Base-by-base conservation (phyloP, 2,888 invertebrate genomes). In the Eubasilissa splendida region DNA sequence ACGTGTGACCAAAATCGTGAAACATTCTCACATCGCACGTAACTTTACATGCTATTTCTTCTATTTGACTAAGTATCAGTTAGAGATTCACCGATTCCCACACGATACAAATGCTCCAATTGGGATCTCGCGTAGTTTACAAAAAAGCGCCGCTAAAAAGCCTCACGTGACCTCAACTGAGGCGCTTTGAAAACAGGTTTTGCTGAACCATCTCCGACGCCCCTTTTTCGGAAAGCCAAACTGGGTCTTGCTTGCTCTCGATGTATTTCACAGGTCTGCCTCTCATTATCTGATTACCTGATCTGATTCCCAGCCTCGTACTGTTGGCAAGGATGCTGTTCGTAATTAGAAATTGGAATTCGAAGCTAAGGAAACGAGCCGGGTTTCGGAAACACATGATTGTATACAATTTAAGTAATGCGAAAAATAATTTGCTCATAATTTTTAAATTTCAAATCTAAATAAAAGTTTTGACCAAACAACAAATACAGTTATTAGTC, bases 81-180 rank as follows among this genome's bases (percentile, higher is more conserved):
- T n/a, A 22, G 60, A 60, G 10, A 53, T 11, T 56, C 42, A 2
- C 53, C 53, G 54, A 63, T 80, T 80, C 80, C 63, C 80, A 80
- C 80, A 77, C 80, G 60, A 73, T 63, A 58, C 59, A 70, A 65
- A 77, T 71, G 71, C 79, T 79, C 79, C 73, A 79, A 74, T 79
- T 71, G 52, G 56, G 42, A 53, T 80, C 68, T 80, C 76, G 80
- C 70, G 80, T 68, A 76, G 80, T 31, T 80, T 77, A 80, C 68
- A 70, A 66, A 77, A 66, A 73, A n/a, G 52, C 50, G 68, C 80
- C 77, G 77, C 80, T 63, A 65, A 74, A 75, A 68, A 70, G 77
- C 12, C 66, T n/a, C 65, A n/a, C 50, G 54, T 31, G 66, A 66
- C 54, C 65, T 68, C 58, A 58, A 77, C 42, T 42, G 70, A 54